phyloP scores from a whole-genome alignment of 2,113 vertebrate genomes.

The Chauna torquata region DNA sequence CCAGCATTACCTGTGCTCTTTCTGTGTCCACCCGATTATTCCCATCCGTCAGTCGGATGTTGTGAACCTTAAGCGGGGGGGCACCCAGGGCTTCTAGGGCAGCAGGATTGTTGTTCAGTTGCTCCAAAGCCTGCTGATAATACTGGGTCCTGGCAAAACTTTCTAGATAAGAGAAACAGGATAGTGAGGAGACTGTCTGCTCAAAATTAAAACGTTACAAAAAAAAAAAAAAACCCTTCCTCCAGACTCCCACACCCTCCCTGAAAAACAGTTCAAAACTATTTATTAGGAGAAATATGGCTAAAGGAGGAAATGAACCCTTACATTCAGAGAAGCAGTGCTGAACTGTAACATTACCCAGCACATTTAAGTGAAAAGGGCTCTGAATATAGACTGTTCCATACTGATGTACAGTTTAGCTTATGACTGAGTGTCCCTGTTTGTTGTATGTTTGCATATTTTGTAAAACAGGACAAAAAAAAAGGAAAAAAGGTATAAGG shows the following conservation, averaged over 20 bases:
- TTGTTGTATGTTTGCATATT: background rate
- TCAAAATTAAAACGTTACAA: background rate
- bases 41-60: conserved; percentile 78
- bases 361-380: background rate
- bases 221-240: background rate
- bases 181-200: background rate
- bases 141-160: conserved; percentile 77
- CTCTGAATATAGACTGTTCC: background rate
- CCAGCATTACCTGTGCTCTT: conserved; percentile 59
- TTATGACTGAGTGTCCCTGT: background rate
- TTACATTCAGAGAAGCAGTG: background rate
- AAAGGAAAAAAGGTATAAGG: background rate
- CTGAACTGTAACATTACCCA: background rate
- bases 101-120: conserved; percentile 66
- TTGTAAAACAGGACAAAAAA: background rate
- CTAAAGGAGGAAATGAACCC: background rate
- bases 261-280: background rate
- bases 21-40: conserved; percentile 74
- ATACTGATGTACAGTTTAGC: background rate
- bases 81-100: conserved; percentile 84
- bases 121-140: conserved; percentile 79
- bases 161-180: conserved; percentile 57
- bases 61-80: conserved; percentile 80
- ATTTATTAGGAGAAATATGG: background rate
- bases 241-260: background rate